Evolutionary conservation across 2,113 vertebrate species (phyloP).

Genomic region (Brachyistius frenatus): DNA sequence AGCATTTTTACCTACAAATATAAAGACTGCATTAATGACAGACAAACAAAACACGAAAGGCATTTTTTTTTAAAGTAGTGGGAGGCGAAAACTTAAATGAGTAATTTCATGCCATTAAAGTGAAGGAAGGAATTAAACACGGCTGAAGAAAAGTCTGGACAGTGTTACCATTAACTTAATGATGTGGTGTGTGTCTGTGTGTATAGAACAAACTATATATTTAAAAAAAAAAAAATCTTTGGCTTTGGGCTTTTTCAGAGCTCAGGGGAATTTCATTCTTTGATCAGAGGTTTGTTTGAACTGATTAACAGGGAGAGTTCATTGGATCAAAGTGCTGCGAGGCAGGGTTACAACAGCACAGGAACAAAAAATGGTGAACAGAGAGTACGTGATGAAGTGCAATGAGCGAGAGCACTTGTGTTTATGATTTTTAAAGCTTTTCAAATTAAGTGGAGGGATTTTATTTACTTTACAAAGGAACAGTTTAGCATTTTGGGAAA

Average conservation of each 20-base stretch:
- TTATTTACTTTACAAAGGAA: no score
- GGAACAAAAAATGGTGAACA: conserved; percentile 36
- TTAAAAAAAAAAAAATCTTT: conserved; percentile 63
- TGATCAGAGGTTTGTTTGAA: conserved; percentile 75
- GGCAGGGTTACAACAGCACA: conserved; percentile 22
- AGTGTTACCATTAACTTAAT: conserved; percentile 57
- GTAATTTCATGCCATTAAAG: neutral
- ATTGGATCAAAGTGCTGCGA: conserved; percentile 60
- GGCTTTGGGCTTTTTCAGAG: conserved; percentile 45
- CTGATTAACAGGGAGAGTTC: conserved; percentile 71
- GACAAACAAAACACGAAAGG: neutral
- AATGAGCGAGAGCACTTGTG: no score
- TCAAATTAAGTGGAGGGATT: no score
- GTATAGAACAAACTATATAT: conserved; percentile 55
- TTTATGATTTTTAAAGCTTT: no score
- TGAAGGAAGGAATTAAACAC: conserved; percentile 15
- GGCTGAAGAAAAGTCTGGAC: conserved; percentile 16
- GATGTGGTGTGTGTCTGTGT: conserved; percentile 46
- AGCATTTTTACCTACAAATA: neutral
- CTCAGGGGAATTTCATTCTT: conserved; percentile 62
- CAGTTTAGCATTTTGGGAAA: no score
- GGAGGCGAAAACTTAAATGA: conserved; percentile 4
- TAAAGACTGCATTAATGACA: neutral
- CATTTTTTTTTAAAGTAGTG: neutral
- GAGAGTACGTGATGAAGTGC: conserved; percentile 4